Evolutionary conservation across 2,888 invertebrate species (phyloP).

Genomic region (Physocephala rufipes): DNA sequence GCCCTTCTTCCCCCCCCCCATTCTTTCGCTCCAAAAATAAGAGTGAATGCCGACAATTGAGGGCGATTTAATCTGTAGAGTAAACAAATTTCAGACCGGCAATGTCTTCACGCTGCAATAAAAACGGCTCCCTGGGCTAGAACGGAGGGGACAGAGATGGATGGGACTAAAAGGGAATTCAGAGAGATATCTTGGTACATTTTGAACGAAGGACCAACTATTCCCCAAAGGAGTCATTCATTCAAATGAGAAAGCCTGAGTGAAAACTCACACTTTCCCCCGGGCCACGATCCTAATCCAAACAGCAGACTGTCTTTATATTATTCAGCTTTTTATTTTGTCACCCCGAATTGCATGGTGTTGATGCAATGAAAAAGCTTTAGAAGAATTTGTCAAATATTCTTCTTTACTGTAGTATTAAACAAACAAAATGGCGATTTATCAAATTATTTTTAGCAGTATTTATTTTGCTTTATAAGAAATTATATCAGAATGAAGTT

Average conservation of each 20-base stretch:
- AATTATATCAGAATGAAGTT: not conserved
- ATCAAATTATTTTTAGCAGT: slow-evolving; percentile 1
- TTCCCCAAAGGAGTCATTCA: slow-evolving; percentile 33
- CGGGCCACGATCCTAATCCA: not conserved
- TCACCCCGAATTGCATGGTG: too few species aligned
- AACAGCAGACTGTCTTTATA: not conserved
- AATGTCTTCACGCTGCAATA: slow-evolving; percentile 4
- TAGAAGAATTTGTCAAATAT: slow-evolving; percentile 10
- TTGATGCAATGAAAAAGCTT: too few species aligned
- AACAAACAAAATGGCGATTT: slow-evolving; percentile 28
- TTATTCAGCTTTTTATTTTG: not conserved
- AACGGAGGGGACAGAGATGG: not conserved
- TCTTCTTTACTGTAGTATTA: too few species aligned
- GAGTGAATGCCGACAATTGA: not conserved
- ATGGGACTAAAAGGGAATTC: not conserved
- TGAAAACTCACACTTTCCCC: too few species aligned
- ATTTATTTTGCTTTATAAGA: not conserved
- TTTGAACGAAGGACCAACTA: not conserved
- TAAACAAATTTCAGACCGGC: slow-evolving; percentile 46
- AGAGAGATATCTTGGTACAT: slow-evolving; percentile 5
- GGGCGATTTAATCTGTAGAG: slow-evolving; percentile 48
- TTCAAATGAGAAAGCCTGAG: not conserved
- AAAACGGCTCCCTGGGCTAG: not conserved
- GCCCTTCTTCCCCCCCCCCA: not conserved
- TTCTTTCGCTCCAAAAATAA: not conserved